Conservation (phyloP, 2,888 invertebrate species). For the Keiferia lycopersicella region DNA sequence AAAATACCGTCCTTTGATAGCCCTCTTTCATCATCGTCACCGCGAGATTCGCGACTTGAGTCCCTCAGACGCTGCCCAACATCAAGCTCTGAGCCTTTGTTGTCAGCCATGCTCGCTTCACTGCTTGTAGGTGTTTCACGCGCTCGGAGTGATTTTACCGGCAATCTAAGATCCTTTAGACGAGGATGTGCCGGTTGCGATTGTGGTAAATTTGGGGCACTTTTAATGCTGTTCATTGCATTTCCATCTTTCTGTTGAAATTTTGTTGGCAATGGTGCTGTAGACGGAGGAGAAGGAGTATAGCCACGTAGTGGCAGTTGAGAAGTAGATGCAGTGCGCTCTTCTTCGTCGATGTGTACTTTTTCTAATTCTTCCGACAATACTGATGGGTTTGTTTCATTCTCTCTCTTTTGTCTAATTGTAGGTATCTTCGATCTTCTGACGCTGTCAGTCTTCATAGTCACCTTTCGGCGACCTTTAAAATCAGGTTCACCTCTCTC, state of each 20-base stretch:
- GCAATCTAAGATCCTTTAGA: slow-evolving; percentile 87
- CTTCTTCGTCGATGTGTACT: slow-evolving; percentile 83
- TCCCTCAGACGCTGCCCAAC: slow-evolving; percentile 76
- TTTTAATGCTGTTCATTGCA: slow-evolving; percentile 89
- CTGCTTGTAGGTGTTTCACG: slow-evolving; percentile 83
- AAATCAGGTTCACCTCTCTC: slow-evolving; percentile 75
- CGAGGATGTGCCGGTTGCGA: slow-evolving; percentile 85
- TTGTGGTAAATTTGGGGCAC: slow-evolving; percentile 88
- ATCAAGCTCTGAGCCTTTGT: slow-evolving; percentile 79
- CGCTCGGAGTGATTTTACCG: slow-evolving; percentile 85
- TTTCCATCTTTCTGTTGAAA: slow-evolving; percentile 87
- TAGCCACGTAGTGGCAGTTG: slow-evolving; percentile 86
- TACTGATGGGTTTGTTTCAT: slow-evolving; percentile 64
- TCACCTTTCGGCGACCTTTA: slow-evolving; percentile 81
- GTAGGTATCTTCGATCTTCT: slow-evolving; percentile 83
- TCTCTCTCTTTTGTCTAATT: slow-evolving; percentile 77
- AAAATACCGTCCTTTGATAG: slow-evolving; percentile 86
- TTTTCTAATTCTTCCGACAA: slow-evolving; percentile 82
- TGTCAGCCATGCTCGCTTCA: slow-evolving; percentile 84
- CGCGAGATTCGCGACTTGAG: slow-evolving; percentile 79
- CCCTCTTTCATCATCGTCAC: slow-evolving; percentile 87
- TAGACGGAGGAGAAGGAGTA: slow-evolving; percentile 91
- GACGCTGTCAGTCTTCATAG: slow-evolving; percentile 78
- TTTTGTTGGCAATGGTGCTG: slow-evolving; percentile 90
- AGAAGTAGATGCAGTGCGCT: slow-evolving; percentile 78